Evolutionary conservation across 2,113 vertebrate genomes (phyloP), one percentile per base, ranked within the genome.

Genomic region (Oreocharis arfaki): DNA sequence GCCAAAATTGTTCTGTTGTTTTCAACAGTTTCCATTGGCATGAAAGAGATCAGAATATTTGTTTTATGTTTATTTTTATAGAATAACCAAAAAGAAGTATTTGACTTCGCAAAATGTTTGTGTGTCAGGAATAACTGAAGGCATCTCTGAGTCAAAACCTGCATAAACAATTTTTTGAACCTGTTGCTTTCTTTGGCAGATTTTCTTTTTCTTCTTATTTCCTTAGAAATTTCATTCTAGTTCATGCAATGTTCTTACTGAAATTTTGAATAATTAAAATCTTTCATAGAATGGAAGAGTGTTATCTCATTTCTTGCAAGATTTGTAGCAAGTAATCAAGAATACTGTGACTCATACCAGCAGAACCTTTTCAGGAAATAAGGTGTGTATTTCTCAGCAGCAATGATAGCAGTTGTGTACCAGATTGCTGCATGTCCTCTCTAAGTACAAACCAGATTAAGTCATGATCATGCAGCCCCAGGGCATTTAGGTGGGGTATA

Each of bases 81-180:
- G 24, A 37, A 50, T 37, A 49, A 70, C 50, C 2, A 84, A 42
- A 77, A 56, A 50, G 7, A 56, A 63, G 27, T 63, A 56, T 63
- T 73, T 67, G 41, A 67, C 55, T 96, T 93, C 91, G 49, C 81
- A 95, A 59, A 67, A 71, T 93, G 49, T 89, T 93, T 83, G 73
- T 28, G 24, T 89, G 49, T 87, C 42, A 82, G 78, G 70, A 70
- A 60, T 71, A 71, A 91, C 44, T 91, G 57, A 89, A 85, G 74
- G 26, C 89, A 90, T 35, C 32, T 70, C 52, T 95, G 82, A 93
- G 82, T 95, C 63, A 97, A 68, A 97, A 95, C 57, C 39, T 86
- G 24, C 52, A 50, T 89, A 84, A 90, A 94, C 88, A 57, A 69
- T 49, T 53, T 59, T 89, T 96, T 95, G 28, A 95, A 94, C 55